Evolutionary conservation across 2,113 vertebrate genomes (phyloP), one percentile per base, ranked within the genome.

Genomic region (Colius striatus): DNA sequence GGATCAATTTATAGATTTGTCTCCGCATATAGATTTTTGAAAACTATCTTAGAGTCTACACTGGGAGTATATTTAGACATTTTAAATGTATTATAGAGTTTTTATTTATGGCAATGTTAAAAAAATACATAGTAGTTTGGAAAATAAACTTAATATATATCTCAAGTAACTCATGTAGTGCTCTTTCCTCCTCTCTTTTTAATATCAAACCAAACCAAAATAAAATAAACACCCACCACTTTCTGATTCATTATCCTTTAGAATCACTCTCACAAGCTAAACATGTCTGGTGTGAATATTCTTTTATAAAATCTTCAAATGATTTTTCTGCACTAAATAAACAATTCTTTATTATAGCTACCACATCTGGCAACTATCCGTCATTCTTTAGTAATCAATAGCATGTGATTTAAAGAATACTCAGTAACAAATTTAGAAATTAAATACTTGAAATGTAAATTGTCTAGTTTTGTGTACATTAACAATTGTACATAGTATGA

Each of bases 71-170:
- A 62, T 91, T 85, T 81, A 76, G 58, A 30, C 41, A 87, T 23
- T 73, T 93, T 16, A 60, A 77, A 75, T 72, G 19, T 67, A 27
- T 87, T 68, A 34, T 20, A 36, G 3, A 36, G 29, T 34, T 94
- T 85, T 92, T 67, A 67, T 94, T 94, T 74, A 91, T 89, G 30
- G 11, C 25, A 68, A 21, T 36, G 61, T 84, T 89, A 87, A 70
- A 80, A 84, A 81, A 84, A 54, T 27, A 13, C 51, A n/a, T 17
- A 54, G 27, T 45, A 62, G 16, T 84, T 87, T 41, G 47, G 47
- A 84, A 94, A 89, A 89, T 65, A 85, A 86, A 61, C 7, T 58
- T 81, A 4, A 22, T 55, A 32, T 54, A 50, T 34, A 51, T 53
- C 50, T 75, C 45, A 38, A 63, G 38, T 66, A 91, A 77, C 43